A percentile compares a stretch with the other conserved stretches of the same genome.
phyloP scores from a whole-genome alignment of 1,140 invertebrate species.

The Hirudo medicinalis region DNA sequence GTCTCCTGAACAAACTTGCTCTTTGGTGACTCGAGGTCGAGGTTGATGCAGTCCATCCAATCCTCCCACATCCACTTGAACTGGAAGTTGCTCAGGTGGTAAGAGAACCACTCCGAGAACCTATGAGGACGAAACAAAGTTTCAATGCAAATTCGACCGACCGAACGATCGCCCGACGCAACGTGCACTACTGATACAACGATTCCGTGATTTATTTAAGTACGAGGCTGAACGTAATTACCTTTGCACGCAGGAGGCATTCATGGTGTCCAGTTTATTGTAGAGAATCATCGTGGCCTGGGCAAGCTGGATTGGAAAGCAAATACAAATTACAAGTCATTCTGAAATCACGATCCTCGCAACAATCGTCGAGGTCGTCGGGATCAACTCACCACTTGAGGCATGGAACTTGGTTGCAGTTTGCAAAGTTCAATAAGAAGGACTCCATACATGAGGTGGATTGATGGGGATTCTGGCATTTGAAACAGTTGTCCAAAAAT shows the following conservation, averaged over 20 bases:
- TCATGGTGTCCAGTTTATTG: conserved; percentile 89
- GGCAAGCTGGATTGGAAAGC: conserved; percentile 53
- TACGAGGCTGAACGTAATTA: conserved; percentile 27
- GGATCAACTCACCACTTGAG: conserved; percentile 57
- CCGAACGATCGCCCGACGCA: too few relatives aligned
- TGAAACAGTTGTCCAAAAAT: conserved; percentile 87
- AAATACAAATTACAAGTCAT: too few relatives aligned
- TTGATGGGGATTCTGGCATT: conserved; percentile 66
- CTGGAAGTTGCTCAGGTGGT: conserved; percentile 97
- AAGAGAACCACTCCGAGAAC: conserved; percentile 93
- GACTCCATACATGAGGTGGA: conserved; percentile 88
- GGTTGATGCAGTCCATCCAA: conserved; percentile 39
- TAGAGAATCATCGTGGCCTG: conserved; percentile 95
- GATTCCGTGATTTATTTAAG: too few relatives aligned
- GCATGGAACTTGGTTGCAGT: conserved; percentile 86
- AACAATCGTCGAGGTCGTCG: background rate
- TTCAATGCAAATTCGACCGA: too few relatives aligned
- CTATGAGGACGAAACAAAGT: too few relatives aligned
- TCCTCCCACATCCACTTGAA: conserved; percentile 92
- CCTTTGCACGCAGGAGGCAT: conserved; percentile 86
- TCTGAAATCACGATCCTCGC: too few relatives aligned
- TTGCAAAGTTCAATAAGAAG: conserved; percentile 94
- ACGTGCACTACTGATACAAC: too few relatives aligned
- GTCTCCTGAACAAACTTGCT: conserved; percentile 92
- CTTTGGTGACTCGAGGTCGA: conserved; percentile 76